phyloP scores from a whole-genome alignment of 2,113 vertebrate genomes.

The Malurus cyaneus region DNA sequence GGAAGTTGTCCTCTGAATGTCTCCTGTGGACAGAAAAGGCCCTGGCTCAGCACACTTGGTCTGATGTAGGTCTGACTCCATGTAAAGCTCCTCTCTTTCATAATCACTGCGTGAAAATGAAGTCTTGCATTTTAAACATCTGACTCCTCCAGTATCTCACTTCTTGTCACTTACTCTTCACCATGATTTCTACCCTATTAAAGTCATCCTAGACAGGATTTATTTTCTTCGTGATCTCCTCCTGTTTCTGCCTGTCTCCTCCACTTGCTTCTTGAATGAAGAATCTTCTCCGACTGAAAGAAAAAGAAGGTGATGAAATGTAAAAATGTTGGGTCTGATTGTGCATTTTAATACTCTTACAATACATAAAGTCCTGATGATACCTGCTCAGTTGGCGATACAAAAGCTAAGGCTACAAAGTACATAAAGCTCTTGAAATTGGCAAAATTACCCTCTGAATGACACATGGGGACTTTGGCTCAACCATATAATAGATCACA shows the following conservation, averaged over 20 bases:
- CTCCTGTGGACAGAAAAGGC: neutral
- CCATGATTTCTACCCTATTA: neutral
- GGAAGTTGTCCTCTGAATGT: neutral
- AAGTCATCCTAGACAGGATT: neutral
- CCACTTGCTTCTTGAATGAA: neutral
- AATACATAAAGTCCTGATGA: neutral
- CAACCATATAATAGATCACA: neutral
- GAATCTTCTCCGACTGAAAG: neutral
- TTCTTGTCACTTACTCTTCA: neutral
- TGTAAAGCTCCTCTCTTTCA: neutral
- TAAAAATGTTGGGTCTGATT: neutral
- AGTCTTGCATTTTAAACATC: neutral
- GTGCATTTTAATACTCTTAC: neutral
- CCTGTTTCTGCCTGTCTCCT: neutral
- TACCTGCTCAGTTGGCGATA: neutral
- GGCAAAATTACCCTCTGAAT: conserved; percentile 4
- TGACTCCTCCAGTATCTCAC: neutral
- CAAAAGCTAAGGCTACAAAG: neutral
- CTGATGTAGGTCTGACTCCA: neutral
- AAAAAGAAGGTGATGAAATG: neutral
- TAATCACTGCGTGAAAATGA: neutral
- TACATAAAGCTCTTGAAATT: neutral
- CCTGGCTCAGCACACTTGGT: neutral
- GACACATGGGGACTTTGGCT: neutral
- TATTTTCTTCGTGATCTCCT: neutral